These are phyloP conservation scores for Nanger granti DNA, from an alignment of 2,113 vertebrate species.

Conservation along the genomic window DNA sequence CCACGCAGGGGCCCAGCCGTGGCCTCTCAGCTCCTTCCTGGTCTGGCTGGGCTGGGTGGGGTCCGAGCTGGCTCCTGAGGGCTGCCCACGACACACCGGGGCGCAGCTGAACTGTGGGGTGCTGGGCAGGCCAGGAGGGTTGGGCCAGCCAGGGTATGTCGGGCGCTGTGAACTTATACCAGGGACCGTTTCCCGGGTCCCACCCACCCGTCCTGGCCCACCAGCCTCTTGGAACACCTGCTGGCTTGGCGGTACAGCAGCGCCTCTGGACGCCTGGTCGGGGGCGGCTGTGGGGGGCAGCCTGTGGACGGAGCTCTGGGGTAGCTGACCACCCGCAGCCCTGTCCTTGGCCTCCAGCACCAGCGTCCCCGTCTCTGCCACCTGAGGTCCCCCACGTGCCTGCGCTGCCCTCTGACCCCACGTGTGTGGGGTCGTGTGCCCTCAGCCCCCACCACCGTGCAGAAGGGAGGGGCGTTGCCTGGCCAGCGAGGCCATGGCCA, in stretches of 20 bases:
- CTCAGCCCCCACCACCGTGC: neutral
- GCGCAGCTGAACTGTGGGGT: rapidly evolving
- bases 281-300: rapidly evolving
- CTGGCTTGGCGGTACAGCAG: rapidly evolving
- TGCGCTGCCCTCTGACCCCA: neutral
- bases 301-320: neutral
- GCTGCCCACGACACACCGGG: rapidly evolving
- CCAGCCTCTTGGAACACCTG: rapidly evolving
- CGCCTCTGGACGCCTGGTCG: rapidly evolving
- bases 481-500: neutral
- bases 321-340: rapidly evolving
- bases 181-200: rapidly evolving
- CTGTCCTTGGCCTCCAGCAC: neutral
- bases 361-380: neutral
- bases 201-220: rapidly evolving
- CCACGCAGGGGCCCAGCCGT: rapidly evolving
- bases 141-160: rapidly evolving
- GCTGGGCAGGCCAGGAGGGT: neutral
- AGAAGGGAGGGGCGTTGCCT: rapidly evolving
- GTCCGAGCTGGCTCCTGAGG: neutral
- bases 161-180: rapidly evolving
- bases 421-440: neutral
- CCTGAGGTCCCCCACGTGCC: neutral
- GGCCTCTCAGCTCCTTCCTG: no score
- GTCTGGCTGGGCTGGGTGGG: neutral